Conservation (phyloP, 2,113 vertebrate species). For the Eretmochelys imbricata region DNA sequence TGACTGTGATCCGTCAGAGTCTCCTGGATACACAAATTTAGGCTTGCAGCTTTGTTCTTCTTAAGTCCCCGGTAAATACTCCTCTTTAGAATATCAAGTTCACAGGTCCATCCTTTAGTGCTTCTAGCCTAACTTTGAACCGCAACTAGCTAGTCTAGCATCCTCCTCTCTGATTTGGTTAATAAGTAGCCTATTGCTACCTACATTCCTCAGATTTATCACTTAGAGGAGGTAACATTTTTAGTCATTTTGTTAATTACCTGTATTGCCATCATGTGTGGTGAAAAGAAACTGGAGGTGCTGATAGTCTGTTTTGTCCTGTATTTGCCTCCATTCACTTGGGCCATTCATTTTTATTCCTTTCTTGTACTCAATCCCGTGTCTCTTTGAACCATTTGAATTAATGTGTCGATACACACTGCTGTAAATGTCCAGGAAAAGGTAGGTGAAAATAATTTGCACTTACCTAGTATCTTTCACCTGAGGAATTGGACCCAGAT, state of each 20-base stretch:
- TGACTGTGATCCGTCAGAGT: neutral
- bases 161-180: neutral
- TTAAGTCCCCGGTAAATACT: neutral
- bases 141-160: neutral
- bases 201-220: neutral
- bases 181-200: neutral
- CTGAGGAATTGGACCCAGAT: neutral
- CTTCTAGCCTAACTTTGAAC: neutral
- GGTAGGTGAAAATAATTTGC: neutral
- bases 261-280: neutral
- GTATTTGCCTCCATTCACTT: neutral
- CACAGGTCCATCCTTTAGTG: fast-evolving
- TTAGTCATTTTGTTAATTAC: neutral
- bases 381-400: neutral
- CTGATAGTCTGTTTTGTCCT: neutral
- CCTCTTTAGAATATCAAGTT: neutral
- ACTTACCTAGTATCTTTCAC: neutral
- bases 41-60: neutral
- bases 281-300: no score
- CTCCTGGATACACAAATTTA: neutral
- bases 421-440: neutral
- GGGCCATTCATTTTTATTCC: neutral
- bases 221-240: neutral
- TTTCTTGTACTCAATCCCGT: neutral
- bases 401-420: neutral